Conservation (phyloP, 35 echinoderm and acorn worm genomes). For the Anneissia japonica region DNA sequence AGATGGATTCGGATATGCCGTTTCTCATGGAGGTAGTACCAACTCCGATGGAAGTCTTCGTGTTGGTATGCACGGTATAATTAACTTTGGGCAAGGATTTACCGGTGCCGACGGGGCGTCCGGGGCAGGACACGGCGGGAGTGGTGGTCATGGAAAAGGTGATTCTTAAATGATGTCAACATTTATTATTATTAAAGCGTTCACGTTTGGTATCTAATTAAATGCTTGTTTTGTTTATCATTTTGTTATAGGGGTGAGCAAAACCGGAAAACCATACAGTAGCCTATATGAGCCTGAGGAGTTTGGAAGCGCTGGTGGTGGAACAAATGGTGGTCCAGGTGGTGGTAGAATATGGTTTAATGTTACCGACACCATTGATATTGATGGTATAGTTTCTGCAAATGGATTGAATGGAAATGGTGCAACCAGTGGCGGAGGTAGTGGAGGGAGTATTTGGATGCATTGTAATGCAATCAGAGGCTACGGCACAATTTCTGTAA, state of each 20-base stretch:
- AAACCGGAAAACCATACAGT: constrained; percentile 77
- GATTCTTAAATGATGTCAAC: no score
- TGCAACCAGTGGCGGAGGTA: constrained; percentile 49
- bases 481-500: constrained; percentile 66
- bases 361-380: constrained; percentile 75
- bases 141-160: constrained; percentile 82
- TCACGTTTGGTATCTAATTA: no score
- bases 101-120: constrained; percentile 21
- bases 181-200: no score
- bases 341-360: constrained; percentile 95
- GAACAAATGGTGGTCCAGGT: constrained; percentile 51
- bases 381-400: constrained; percentile 75
- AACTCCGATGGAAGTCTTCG: constrained; percentile 57
- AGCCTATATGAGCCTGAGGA: constrained; percentile 82
- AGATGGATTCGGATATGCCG: constrained; percentile 59
- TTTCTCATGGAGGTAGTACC: constrained; percentile 28
- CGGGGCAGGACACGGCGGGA: constrained; percentile 79
- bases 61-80: constrained; percentile 69
- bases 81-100: constrained; percentile 69
- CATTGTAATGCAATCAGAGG: constrained; percentile 78
- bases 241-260: constrained; percentile 32
- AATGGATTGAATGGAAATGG: constrained; percentile 40
- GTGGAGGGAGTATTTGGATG: constrained; percentile 95
- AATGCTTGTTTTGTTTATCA: neutral
- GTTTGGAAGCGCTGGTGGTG: constrained; percentile 88